phyloP scores from a whole-genome alignment of 2,797 vertebrate genomes.

The Sebastes flavidus region DNA sequence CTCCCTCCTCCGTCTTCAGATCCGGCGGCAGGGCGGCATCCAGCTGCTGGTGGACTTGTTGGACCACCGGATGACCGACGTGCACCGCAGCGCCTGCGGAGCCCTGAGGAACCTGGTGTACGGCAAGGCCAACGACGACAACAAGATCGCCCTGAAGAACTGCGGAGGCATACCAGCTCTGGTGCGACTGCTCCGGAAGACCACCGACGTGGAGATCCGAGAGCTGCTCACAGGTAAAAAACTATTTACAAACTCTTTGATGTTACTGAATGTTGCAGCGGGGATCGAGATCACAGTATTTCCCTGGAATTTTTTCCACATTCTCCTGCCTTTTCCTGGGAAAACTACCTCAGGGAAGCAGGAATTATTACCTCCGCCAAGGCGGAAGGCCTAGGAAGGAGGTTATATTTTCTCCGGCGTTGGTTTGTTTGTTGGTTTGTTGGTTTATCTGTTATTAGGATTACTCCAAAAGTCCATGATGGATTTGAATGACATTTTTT shows the following conservation, averaged over 20 bases:
- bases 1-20: constrained; percentile 76
- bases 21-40: constrained; percentile 96
- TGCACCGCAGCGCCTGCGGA: constrained; percentile 97
- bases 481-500: too few relatives aligned
- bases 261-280: background rate
- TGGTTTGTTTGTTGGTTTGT: too few relatives aligned
- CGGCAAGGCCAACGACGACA: constrained; percentile 97
- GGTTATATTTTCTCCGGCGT: too few relatives aligned
- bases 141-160: constrained; percentile 98
- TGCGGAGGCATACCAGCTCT: constrained; percentile 96
- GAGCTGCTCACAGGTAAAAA: constrained; percentile 95
- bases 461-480: too few relatives aligned
- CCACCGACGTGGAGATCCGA: constrained; percentile 95
- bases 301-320: background rate
- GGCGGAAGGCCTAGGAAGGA: too few relatives aligned
- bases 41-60: constrained; percentile 96
- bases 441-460: too few relatives aligned
- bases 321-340: background rate
- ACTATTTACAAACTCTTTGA: background rate
- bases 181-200: constrained; percentile 95
- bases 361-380: background rate
- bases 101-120: constrained; percentile 96
- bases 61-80: constrained; percentile 97
- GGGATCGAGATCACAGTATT: background rate
- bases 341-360: background rate